A percentile compares a stretch with the other conserved stretches of the same genome.
phyloP scores from a whole-genome alignment of 2,797 vertebrate genomes.

The Ataeniobius toweri region DNA sequence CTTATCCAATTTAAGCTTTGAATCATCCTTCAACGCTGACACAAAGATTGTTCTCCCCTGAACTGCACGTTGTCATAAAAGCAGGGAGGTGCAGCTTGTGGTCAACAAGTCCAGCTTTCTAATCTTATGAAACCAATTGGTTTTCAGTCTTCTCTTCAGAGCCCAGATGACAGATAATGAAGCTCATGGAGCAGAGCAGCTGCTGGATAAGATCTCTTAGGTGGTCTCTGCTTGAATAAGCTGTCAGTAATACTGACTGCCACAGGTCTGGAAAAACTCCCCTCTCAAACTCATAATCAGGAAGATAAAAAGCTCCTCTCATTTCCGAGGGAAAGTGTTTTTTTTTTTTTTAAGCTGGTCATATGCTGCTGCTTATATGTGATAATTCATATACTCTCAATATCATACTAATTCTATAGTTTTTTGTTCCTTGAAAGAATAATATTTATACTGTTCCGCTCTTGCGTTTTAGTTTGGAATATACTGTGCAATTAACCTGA shows the following conservation, averaged over 20 bases:
- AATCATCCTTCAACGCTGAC: not conserved
- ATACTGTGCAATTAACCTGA: slow-evolving; percentile 2
- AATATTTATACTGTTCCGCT: not conserved
- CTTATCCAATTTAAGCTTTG: not conserved
- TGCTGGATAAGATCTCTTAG: slow-evolving; percentile 53
- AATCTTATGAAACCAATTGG: slow-evolving; percentile 57
- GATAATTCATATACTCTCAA: slow-evolving; percentile 8
- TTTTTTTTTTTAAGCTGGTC: slow-evolving; percentile 14
- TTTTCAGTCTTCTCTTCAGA: slow-evolving; percentile 51
- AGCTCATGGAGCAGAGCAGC: slow-evolving; percentile 49
- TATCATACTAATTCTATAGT: not conserved
- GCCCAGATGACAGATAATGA: slow-evolving; percentile 56
- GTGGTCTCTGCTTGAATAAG: slow-evolving; percentile 50
- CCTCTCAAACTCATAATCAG: slow-evolving; percentile 16
- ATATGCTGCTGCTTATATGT: slow-evolving; percentile 6
- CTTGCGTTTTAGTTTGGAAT: not conserved
- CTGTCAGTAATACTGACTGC: slow-evolving; percentile 31
- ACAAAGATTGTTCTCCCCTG: not conserved
- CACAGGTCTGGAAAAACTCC: slow-evolving; percentile 13
- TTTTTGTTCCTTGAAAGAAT: not conserved
- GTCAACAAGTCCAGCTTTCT: slow-evolving; percentile 14
- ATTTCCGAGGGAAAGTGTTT: slow-evolving; percentile 6
- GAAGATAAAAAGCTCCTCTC: slow-evolving; percentile 15
- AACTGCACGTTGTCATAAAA: not conserved
- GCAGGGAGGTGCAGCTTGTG: not conserved